These are phyloP conservation scores for Saimiri boliviensis DNA, from an alignment of 2,113 vertebrate genomes.

Conservation along the genomic window DNA sequence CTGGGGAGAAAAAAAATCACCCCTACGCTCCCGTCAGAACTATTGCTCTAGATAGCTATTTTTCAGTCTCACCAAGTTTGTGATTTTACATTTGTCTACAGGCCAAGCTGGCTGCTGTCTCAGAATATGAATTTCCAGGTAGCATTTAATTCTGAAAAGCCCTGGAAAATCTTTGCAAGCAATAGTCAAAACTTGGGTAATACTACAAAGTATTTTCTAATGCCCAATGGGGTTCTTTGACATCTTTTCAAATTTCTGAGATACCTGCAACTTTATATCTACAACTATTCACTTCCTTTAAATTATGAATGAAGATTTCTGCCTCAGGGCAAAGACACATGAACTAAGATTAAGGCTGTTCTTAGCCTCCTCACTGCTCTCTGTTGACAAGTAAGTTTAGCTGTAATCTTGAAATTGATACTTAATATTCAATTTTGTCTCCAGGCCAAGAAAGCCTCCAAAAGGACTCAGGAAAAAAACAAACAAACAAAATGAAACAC, in stretches of 20 bases:
- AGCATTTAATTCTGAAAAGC: background rate
- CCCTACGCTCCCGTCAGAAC: background rate
- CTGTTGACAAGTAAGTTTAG: conserved; percentile 59
- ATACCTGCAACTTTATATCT: background rate
- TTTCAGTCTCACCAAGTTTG: background rate
- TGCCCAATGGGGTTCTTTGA: background rate
- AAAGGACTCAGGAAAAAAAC: conserved; percentile 1
- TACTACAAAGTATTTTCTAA: conserved; percentile 11
- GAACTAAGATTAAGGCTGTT: conserved; percentile 57
- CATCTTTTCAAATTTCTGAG: conserved; percentile 41
- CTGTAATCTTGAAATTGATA: conserved; percentile 61
- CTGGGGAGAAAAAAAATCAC: background rate
- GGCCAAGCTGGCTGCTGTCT: background rate
- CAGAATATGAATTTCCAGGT: background rate
- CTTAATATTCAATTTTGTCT: conserved; percentile 43
- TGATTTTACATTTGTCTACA: background rate
- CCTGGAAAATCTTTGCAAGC: conserved; percentile 25
- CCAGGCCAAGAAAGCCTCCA: conserved; percentile 48
- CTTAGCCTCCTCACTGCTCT: conserved; percentile 46
- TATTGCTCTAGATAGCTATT: background rate
- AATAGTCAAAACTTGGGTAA: background rate
- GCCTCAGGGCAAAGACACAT: conserved; percentile 30
- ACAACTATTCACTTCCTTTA: conserved; percentile 19
- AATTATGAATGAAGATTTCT: conserved; percentile 49
- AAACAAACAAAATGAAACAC: background rate